Evolutionary conservation across 2,113 vertebrate species (phyloP).

Genomic region (Leptosomus discolor): DNA sequence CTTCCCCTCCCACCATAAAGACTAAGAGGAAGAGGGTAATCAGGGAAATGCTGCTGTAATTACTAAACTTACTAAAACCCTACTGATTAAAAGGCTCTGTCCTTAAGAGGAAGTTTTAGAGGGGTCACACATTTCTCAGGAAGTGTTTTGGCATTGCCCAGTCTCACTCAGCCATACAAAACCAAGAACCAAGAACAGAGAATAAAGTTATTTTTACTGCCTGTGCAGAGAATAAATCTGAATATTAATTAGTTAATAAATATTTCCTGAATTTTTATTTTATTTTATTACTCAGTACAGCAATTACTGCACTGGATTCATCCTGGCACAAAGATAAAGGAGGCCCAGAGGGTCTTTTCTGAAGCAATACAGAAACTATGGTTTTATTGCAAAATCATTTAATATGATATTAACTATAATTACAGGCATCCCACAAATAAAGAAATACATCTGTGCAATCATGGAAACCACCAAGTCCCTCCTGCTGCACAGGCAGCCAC

Average conservation of each 20-base stretch:
- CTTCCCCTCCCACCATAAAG: background rate
- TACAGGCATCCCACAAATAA: background rate
- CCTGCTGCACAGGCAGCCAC: background rate
- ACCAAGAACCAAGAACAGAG: background rate
- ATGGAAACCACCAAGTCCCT: background rate
- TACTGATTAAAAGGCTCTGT: background rate
- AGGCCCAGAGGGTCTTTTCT: background rate
- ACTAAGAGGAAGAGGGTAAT: background rate
- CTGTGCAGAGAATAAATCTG: background rate
- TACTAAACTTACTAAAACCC: background rate
- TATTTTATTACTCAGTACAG: background rate
- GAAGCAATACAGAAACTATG: slow-evolving; percentile 35
- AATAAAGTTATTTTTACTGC: background rate
- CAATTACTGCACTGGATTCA: background rate
- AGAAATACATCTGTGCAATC: background rate
- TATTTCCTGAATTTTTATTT: background rate
- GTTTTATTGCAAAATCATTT: slow-evolving; percentile 3
- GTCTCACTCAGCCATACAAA: background rate
- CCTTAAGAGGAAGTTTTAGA: background rate
- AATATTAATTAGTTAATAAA: background rate
- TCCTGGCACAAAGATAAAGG: background rate
- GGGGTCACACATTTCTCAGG: background rate
- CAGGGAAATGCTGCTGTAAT: background rate
- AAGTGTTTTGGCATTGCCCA: background rate
- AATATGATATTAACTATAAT: background rate